Conservation (phyloP, 1,140 invertebrate species). For the Drosophila tristis region DNA sequence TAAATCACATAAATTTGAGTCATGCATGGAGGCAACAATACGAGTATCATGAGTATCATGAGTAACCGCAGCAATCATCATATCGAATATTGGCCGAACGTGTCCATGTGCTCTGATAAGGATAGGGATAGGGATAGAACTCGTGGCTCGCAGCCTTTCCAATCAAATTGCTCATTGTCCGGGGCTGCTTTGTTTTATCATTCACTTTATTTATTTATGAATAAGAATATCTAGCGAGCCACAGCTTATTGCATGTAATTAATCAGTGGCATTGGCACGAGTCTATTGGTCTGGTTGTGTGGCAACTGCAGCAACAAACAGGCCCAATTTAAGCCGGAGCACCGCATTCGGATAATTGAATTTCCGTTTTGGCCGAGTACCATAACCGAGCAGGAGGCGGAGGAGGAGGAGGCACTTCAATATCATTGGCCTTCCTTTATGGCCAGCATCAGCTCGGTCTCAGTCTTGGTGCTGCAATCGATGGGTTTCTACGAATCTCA, state of each 20-base stretch:
- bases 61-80: slow-evolving; percentile 39
- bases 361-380: slow-evolving; percentile 42
- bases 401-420: slow-evolving; percentile 6
- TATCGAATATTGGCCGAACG: slow-evolving; percentile 34
- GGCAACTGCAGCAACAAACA: slow-evolving; percentile 52
- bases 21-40: slow-evolving; percentile 41
- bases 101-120: slow-evolving; percentile 34
- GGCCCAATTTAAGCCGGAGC: slow-evolving; percentile 47
- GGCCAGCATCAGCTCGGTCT: not conserved
- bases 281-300: slow-evolving; percentile 34
- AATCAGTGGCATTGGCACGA: slow-evolving; percentile 60
- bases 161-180: slow-evolving; percentile 65
- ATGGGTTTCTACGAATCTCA: slow-evolving; percentile 23
- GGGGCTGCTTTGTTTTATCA: slow-evolving; percentile 24
- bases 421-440: not conserved
- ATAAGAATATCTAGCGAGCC: slow-evolving; percentile 14
- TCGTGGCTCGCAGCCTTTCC: slow-evolving; percentile 5
- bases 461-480: slow-evolving; percentile 40
- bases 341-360: slow-evolving; percentile 57
- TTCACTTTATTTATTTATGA: slow-evolving; percentile 64
- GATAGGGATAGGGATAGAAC: not conserved
- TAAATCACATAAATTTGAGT: slow-evolving; percentile 65
- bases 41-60: slow-evolving; percentile 16
- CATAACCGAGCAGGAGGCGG: not conserved
- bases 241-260: slow-evolving; percentile 76